phyloP scores from a whole-genome alignment of 2,797 vertebrate species.

The Paedocypris micromegethes region DNA sequence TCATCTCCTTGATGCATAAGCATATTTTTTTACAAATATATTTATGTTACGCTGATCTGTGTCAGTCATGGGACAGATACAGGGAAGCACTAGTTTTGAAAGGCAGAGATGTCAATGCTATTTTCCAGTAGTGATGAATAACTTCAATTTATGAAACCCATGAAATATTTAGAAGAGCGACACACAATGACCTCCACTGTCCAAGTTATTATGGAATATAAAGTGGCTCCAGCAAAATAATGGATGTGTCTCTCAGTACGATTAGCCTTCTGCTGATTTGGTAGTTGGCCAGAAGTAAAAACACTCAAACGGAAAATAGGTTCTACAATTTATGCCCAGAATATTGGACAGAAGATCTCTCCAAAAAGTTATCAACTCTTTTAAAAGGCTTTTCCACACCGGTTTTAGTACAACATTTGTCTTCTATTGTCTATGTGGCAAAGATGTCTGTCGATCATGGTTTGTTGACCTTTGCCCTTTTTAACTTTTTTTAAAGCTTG shows the following conservation, averaged over 20 bases:
- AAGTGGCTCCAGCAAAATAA: constrained; percentile 29
- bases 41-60: neutral
- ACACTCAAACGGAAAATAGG: constrained; percentile 5
- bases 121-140: constrained; percentile 20
- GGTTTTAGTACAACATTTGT: too few species aligned
- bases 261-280: constrained; percentile 18
- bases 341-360: neutral
- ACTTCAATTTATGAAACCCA: constrained; percentile 21
- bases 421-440: too few species aligned
- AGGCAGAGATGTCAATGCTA: constrained; percentile 8
- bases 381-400: too few species aligned
- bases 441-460: too few species aligned
- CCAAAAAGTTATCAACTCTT: neutral
- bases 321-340: neutral
- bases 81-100: neutral
- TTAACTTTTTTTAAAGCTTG: too few species aligned
- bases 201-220: constrained; percentile 37
- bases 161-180: constrained; percentile 41
- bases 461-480: too few species aligned
- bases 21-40: neutral
- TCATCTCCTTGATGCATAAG: neutral
- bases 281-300: constrained; percentile 28
- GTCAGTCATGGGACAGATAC: neutral
- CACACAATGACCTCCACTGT: constrained; percentile 25
- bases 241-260: constrained; percentile 37